phyloP scores from a whole-genome alignment of 2,888 invertebrate genomes.

The Phrixothrix hirtus region DNA sequence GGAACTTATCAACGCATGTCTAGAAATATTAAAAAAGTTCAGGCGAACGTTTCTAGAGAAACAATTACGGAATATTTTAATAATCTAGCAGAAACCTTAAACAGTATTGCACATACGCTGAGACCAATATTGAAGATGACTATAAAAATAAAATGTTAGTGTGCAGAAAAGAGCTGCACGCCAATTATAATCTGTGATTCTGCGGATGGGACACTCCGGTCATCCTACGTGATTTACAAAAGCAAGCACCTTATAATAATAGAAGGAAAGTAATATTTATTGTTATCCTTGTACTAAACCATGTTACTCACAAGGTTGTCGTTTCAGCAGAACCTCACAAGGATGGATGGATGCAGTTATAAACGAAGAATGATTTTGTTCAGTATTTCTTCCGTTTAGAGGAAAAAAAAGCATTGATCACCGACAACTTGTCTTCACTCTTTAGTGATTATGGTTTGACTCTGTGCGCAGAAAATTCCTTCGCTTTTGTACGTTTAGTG shows the following conservation, averaged over 20 bases:
- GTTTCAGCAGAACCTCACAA: background rate
- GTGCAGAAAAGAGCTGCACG: slow-evolving; percentile 18
- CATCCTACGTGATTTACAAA: slow-evolving; percentile 38
- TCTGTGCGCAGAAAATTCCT: background rate
- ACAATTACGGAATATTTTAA: background rate
- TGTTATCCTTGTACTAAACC: slow-evolving; percentile 10
- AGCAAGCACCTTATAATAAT: slow-evolving; percentile 38
- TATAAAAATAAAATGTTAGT: too few relatives aligned
- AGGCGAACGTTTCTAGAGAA: background rate
- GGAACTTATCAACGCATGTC: slow-evolving; percentile 13
- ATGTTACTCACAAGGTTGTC: background rate
- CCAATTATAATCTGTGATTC: slow-evolving; percentile 41
- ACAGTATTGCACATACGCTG: background rate
- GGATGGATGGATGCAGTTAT: too few relatives aligned
- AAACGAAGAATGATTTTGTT: too few relatives aligned
- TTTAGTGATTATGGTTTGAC: background rate
- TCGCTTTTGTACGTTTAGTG: background rate
- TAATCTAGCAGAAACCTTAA: background rate
- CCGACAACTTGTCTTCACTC: slow-evolving; percentile 1
- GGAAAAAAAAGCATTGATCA: slow-evolving; percentile 1
- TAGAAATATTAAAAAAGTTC: slow-evolving; percentile 17
- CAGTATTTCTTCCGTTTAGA: background rate
- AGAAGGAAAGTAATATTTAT: slow-evolving; percentile 41
- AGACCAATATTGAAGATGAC: too few relatives aligned
- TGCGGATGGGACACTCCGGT: too few relatives aligned